Base-by-base conservation (phyloP, 2,888 invertebrate species). In the Pollenia angustigena region DNA sequence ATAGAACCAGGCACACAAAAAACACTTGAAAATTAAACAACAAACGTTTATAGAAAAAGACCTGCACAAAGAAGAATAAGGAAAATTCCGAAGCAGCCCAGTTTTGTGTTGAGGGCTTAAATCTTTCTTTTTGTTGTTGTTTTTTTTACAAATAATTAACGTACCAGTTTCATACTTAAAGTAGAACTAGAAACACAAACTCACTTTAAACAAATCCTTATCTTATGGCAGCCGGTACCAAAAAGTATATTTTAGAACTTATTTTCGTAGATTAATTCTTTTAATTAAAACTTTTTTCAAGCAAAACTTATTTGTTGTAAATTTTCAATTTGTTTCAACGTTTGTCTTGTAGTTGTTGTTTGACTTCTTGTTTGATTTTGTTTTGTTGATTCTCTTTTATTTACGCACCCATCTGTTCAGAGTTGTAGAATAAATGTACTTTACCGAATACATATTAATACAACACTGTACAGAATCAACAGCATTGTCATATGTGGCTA, bases 1-100 rank as follows among this genome's bases (percentile, higher is more conserved):
- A 58, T 0, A 76, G n/a, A 71, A 81, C 9, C 11, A 48, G 10
- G 32, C 48, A 18, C 54, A 85, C 62, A 78, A 68, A 82, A 46
- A 10, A 58, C 75, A 75, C 66, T 81, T 64, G 62, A 56, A 44
- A 66, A 64, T 48, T 56, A 71, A 83, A 54, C 16, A 81, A 66
- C 58, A 75, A 75, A 78, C 52, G 16, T 44, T 23, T 16, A n/a
- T 44, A 16, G 6, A 18, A 52, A 69, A 50, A 78, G 42, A 72
- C 14, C 66, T 32, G 56, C 23, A 18, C 44, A 72, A 64, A 79
- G 40, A 46, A 74, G 50, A 74, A 72, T 46, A 32, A 52, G 32
- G 48, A 60, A 75, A 69, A 56, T 75, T 68, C 23, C 46, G 50
- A 14, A 66, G 58, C n/a, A 48, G 54, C 40, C 62, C 18, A 50